Evolutionary conservation across 64 coral and sea anemone species (phyloP).

Genomic region (Orbicella faveolata): DNA sequence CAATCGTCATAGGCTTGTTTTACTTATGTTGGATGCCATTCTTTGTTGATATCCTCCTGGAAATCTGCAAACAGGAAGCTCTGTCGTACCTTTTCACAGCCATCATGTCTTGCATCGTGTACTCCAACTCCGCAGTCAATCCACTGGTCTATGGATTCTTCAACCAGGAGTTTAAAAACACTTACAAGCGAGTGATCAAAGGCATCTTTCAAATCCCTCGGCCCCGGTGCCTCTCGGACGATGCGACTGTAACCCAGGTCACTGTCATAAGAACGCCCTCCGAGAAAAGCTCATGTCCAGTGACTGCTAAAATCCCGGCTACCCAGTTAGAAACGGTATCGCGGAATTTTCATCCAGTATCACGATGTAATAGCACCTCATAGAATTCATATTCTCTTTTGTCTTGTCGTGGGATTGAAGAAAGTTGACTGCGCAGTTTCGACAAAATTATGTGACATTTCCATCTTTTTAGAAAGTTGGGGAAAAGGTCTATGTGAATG

Average conservation of each 20-base stretch:
- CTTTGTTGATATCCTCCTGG: constrained; percentile 19
- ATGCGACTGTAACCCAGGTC: neutral
- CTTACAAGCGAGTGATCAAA: constrained; percentile 26
- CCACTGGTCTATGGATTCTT: constrained; percentile 62
- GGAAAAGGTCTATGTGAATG: too few relatives aligned
- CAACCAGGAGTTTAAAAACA: constrained; percentile 57
- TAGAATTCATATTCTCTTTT: neutral
- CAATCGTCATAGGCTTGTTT: constrained; percentile 58
- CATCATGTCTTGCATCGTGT: constrained; percentile 24
- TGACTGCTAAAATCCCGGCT: neutral
- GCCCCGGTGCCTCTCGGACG: neutral
- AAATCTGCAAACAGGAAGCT: constrained; percentile 42
- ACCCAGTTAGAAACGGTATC: neutral
- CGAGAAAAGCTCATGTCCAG: neutral
- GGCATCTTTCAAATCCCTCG: neutral
- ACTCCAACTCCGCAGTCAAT: constrained; percentile 58
- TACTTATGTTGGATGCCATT: constrained; percentile 76
- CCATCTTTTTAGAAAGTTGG: too few relatives aligned
- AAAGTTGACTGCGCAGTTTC: too few relatives aligned
- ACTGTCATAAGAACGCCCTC: neutral
- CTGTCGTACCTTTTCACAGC: constrained; percentile 33
- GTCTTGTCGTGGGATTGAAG: too few relatives aligned
- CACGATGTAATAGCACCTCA: neutral
- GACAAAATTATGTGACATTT: too few relatives aligned
- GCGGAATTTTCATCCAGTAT: neutral